Percentiles rank a stretch among this genome's conserved stretches.
These are phyloP conservation scores for Phenganax subtilis DNA, from an alignment of 92 coral and sea anemone genomes.

Conservation along the genomic window DNA sequence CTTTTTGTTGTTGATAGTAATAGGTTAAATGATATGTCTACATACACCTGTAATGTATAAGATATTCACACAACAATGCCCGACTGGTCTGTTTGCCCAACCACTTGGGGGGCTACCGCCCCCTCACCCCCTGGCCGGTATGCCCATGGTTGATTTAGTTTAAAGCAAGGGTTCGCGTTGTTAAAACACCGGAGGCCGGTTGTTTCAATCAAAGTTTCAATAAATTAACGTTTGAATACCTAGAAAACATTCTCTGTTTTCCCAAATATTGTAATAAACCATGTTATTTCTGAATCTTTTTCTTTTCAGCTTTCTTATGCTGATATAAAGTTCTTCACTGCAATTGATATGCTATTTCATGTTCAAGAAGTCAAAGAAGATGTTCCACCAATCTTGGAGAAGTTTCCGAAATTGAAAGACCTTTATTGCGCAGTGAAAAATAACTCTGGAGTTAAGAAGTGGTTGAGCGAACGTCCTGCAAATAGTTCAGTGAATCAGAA, in stretches of 20 bases:
- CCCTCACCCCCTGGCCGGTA: too few relatives aligned
- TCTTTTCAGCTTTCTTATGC: slow-evolving; percentile 24
- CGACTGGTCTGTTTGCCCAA: too few relatives aligned
- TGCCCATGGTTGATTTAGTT: too few relatives aligned
- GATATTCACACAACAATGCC: too few relatives aligned
- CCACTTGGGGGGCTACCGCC: too few relatives aligned
- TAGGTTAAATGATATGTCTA: too few relatives aligned
- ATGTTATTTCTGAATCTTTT: neutral
- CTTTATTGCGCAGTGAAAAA: neutral
- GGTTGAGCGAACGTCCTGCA: slow-evolving; percentile 28
- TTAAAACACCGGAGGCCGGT: neutral
- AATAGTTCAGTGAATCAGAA: too few relatives aligned
- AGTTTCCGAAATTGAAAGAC: slow-evolving; percentile 4
- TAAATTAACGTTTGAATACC: neutral
- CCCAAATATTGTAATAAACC: neutral
- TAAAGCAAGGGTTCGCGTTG: neutral
- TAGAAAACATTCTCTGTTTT: neutral
- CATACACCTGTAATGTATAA: too few relatives aligned
- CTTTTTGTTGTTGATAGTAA: too few relatives aligned
- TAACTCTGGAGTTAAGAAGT: slow-evolving; percentile 25
- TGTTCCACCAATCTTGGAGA: neutral
- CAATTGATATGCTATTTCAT: neutral
- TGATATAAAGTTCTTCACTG: slow-evolving; percentile 11
- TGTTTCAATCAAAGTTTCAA: neutral
- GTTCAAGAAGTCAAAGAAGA: neutral